Evolutionary conservation across 1,140 invertebrate genomes (phyloP).

Genomic region (Diabrotica virgifera): DNA sequence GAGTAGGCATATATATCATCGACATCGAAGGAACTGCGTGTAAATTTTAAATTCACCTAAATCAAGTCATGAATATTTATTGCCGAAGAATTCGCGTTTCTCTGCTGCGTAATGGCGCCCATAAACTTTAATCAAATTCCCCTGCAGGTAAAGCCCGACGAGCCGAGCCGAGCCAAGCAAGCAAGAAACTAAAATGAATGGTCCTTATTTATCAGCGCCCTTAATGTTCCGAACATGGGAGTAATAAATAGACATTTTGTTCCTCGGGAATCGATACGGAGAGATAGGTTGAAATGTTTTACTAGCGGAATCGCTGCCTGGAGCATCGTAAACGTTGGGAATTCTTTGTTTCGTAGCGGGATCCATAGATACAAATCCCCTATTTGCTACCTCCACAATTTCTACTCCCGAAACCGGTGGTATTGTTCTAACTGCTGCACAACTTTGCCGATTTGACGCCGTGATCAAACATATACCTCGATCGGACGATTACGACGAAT

Average conservation of each 20-base stretch:
- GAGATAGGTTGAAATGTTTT: conserved; percentile 34
- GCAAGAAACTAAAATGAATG: conserved; percentile 10
- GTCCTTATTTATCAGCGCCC: conserved; percentile 15
- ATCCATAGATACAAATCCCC: conserved; percentile 16
- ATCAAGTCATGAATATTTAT: conserved; percentile 10
- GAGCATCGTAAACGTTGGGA: conserved; percentile 35
- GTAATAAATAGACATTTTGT: conserved; percentile 16
- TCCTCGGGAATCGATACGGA: conserved; percentile 26
- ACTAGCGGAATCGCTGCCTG: conserved; percentile 30
- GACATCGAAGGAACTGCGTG: not conserved
- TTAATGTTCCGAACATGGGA: conserved; percentile 11
- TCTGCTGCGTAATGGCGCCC: conserved; percentile 1
- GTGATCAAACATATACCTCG: too few species aligned
- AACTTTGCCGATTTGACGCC: conserved; percentile 4
- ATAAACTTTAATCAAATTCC: conserved; percentile 14
- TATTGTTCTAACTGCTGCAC: conserved; percentile 9
- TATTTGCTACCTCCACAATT: conserved; percentile 8
- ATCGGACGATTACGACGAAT: too few species aligned
- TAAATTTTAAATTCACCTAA: not conserved
- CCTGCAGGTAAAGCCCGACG: not conserved
- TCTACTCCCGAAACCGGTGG: not conserved
- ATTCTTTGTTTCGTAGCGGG: conserved; percentile 9
- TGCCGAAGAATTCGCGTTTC: conserved; percentile 9
- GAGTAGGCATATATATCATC: too few species aligned
- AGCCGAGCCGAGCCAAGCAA: not conserved